Evolutionary conservation across 23 tunicate species (phyloP).

Genomic region (Trididemnum nubilum): DNA sequence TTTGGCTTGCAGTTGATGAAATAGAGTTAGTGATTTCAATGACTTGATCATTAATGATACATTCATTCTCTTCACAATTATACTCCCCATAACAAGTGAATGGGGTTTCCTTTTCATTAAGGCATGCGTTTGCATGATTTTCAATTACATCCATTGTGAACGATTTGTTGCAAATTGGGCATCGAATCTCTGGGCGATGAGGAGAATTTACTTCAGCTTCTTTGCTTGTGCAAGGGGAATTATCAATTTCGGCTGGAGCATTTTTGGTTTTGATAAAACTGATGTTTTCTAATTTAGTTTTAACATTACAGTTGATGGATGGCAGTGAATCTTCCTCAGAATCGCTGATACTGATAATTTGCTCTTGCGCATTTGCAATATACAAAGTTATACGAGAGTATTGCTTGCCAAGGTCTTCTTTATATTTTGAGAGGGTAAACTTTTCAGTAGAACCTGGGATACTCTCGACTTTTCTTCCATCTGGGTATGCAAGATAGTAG

Average conservation of each 20-base stretch:
- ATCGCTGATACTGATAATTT: not conserved
- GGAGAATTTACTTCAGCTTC: not conserved
- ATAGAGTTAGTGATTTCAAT: not conserved
- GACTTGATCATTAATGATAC: too few species aligned
- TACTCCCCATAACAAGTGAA: not conserved
- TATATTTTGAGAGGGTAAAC: not conserved
- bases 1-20: not conserved
- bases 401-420: not conserved
- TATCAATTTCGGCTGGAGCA: not conserved
- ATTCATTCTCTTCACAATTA: too few species aligned
- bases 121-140: not conserved
- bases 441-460: not conserved
- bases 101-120: not conserved
- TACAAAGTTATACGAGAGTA: not conserved
- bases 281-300: too few species aligned
- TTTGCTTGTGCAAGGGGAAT: not conserved
- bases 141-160: not conserved
- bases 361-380: too few species aligned
- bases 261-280: too few species aligned
- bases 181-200: not conserved
- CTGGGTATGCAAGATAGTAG: not conserved
- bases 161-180: not conserved
- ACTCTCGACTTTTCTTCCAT: not conserved
- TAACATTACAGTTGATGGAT: too few species aligned
- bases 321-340: not conserved